Base-by-base conservation (phyloP, 2,888 invertebrate species). In the Cataglyphis livida region DNA sequence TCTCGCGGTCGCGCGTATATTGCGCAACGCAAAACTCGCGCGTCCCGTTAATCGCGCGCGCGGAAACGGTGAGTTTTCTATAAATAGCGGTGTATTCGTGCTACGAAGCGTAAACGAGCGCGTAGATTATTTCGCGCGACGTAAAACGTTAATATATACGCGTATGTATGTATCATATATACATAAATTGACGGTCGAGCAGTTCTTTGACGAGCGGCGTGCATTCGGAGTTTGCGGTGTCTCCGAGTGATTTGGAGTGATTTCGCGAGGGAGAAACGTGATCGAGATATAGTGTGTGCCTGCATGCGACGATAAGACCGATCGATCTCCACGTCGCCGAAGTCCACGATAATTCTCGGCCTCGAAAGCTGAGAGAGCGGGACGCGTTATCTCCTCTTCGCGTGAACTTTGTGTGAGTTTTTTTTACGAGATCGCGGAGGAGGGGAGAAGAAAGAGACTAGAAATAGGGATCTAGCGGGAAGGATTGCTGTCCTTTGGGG, bases 1-100 rank as follows among this genome's bases (percentile, higher is more conserved):
- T 41, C 38, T 61, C 38, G 76, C 10, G n/a, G n/a, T 21, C 21
- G 62, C 18, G 38, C 44, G 35, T 21, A 3, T 41, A 38, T 57
- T 73, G 73, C 54, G 59, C 59, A 73, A 73, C 73, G 38, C 38
- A 38, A 10, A n/a, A 9, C 48, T 35, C n/a, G 59, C 61, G 74
- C 41, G 59, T 84, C 74, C 59, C 84, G 70, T 83, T 66, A 78
- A 62, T 35, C 75, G 38, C 21, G 75, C 75, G 75, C 65, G 59
- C 59, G 73, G 35, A 82, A 35, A 88, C 68, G 78, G 90, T 90
- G 65, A 90, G 89, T 87, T 81, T 18, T 88, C 90, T 89, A 90
- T 87, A 87, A 90, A 90, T 89, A 89, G 85, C 83, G 83, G 66
- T n/a, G n/a, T 65, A 61, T 62, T 81, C 59, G 35, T 44, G 59